These are phyloP conservation scores for Arvicola amphibius DNA, from an alignment of 2,797 vertebrate species.

Conservation along the genomic window DNA sequence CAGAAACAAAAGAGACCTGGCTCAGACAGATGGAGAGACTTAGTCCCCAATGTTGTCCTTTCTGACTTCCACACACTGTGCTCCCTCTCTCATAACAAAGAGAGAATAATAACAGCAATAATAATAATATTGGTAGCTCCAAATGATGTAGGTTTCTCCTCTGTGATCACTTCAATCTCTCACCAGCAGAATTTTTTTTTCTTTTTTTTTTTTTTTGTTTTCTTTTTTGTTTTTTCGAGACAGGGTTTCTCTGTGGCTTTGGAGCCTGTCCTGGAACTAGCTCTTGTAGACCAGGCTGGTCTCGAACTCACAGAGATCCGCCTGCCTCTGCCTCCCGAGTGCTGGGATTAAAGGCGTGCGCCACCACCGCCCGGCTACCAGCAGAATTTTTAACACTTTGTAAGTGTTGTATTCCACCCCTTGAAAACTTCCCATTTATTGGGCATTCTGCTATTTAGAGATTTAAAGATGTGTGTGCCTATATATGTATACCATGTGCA, in stretches of 20 bases:
- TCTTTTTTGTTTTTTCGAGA: too few relatives aligned
- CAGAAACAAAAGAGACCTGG: background rate
- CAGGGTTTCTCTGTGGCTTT: too few relatives aligned
- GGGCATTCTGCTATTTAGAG: background rate
- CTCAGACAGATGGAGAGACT: background rate
- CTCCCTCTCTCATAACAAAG: background rate
- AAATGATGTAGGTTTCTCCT: background rate
- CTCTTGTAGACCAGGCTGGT: too few relatives aligned
- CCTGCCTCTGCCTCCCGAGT: too few relatives aligned
- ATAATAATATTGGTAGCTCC: background rate
- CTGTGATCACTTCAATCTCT: background rate
- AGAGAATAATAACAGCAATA: background rate
- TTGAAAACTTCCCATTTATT: background rate
- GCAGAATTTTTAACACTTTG: background rate
- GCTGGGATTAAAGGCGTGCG: too few relatives aligned
- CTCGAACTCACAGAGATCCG: too few relatives aligned
- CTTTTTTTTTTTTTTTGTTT: too few relatives aligned
- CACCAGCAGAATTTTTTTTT: slow-evolving; percentile 32
- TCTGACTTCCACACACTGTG: background rate
- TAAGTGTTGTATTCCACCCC: background rate
- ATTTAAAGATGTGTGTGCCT: background rate
- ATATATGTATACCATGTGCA: background rate
- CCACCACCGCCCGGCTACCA: too few relatives aligned
- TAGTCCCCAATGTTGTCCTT: background rate
- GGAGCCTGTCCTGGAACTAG: too few relatives aligned